Evolutionary conservation across 1,140 invertebrate genomes (phyloP), one percentile per base, ranked within the genome.

Genomic region (Drosophila virilis): DNA sequence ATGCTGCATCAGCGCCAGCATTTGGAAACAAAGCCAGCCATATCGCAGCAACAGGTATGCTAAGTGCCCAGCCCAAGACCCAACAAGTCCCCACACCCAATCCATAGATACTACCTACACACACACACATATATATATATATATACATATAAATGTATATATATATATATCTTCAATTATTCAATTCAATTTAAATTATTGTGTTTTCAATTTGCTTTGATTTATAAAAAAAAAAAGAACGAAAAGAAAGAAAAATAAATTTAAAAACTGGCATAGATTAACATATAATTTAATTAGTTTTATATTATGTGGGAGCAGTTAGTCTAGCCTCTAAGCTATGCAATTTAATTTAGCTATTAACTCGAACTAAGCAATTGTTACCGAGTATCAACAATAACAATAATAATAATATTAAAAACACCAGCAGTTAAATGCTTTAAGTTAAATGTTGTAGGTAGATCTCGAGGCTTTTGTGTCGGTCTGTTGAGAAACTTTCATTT

Each of bases 1-100:
- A 94, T 96, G 89, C 92, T 97, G 32, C 97, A 97, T 92, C 95
- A 96, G 86, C 93, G 96, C 13, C 96, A 96, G 77, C 96, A 97
- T 91, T 96, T 97, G 94, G 96, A 97, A 91, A 92, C 91, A 50
- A 92, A 92, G 80, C 91, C 91, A 77, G 75, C 93, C 94, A 60
- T 95, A 94, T 46, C 93, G 93, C 43, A 93, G 93, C 84, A 93
- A 92, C 93, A 94, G 71, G 84, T 92, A 81, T 82, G 83, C 84
- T 89, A 89, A 69, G 59, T 64, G 61, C 62, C 43, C 37, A 66
- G 52, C 37, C 52, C 22, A 55, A 22, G 10, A 6, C 37, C 15
- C 46, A 48, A 28, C 5, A 37, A 32, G 3, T 12, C 35, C 37
- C 42, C 37, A 51, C 45, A 40, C n/a, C 48, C 55, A 8, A 45